Evolutionary conservation across 1,140 invertebrate species (phyloP), one percentile per base, ranked within the genome.

Genomic region (Cecropterus lyciades): DNA sequence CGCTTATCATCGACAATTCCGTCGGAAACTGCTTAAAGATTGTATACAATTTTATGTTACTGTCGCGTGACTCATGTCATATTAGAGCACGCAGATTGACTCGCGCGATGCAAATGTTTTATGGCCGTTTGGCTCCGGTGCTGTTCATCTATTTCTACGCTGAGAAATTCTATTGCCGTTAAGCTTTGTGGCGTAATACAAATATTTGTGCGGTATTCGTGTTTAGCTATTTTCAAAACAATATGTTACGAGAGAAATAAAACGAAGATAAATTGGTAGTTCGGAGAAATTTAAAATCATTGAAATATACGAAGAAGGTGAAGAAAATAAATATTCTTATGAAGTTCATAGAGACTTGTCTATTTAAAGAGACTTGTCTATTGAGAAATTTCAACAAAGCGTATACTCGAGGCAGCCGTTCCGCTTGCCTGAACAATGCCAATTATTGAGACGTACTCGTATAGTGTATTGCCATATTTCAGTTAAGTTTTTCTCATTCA

Each of bases 151-250:
- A 60, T 60, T 60, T 60, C 16, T 60, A 60, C 30, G 10, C 57
- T 45, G 3, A 37, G 56, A 27, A 48, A 60, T 60, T 60, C 49
- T 60, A 40, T 49, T 48, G 30, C 16, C 24, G 57, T 49, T 48
- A 60, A 53, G 14, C 33, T 60, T 60, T 60, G 57, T 60, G 57
- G 57, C 57, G 57, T 48, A 60, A 60, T 48, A 49, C 27, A 60
- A 60, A 60, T 60, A 48, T 60, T 60, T 60, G 57, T 60, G 27
- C 11, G 27, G 45, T 49, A n/a, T 46, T 46, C 56, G 43, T 9
- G 42, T 17, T 45, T 11, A 46, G 42, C 13, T 27, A 30, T 46
- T 59, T 59, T 14, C 24, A 45, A 57, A 56, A 42, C 42, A 16
- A 30, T 48, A n/a, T 14, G 14, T 14, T 33, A 33, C 30, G 6